phyloP scores from a whole-genome alignment of 2,113 vertebrate genomes.

The Neofelis nebulosa region DNA sequence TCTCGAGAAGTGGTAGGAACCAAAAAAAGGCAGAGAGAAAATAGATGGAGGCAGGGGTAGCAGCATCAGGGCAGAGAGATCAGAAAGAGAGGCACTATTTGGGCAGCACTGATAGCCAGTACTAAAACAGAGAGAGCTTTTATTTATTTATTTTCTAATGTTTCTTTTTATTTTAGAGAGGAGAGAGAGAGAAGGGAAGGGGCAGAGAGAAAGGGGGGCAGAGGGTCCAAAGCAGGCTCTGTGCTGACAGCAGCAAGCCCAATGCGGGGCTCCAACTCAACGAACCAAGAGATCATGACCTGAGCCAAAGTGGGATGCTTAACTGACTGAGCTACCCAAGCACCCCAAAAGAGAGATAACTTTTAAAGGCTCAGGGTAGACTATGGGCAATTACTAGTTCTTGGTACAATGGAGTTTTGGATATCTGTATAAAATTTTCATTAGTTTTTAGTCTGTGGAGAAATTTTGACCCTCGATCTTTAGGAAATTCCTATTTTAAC shows the following conservation, averaged over 20 bases:
- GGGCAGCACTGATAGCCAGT: neutral
- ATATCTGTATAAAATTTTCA: neutral
- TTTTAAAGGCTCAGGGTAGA: neutral
- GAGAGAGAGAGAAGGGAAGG: too few species aligned
- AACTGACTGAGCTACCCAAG: too few species aligned
- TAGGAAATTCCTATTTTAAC: neutral
- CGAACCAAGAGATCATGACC: too few species aligned
- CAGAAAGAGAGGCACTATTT: neutral
- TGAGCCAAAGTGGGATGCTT: too few species aligned
- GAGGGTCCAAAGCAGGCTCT: too few species aligned
- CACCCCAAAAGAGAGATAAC: neutral
- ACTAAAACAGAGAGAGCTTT: neutral
- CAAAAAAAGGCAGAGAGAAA: neutral
- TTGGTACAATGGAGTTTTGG: neutral
- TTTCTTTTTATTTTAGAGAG: too few species aligned
- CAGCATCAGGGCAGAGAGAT: neutral
- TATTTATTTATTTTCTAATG: too few species aligned
- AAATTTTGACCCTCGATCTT: neutral
- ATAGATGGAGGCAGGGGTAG: neutral
- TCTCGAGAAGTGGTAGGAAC: neutral
- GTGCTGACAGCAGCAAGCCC: too few species aligned
- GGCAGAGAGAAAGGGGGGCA: too few species aligned
- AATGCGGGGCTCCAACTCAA: too few species aligned
- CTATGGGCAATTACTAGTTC: neutral
- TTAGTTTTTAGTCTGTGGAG: neutral